A percentile compares a stretch with the other conserved stretches of the same genome.
These are phyloP conservation scores for Dasysyrphus albostriatus DNA, from an alignment of 2,888 invertebrate genomes.

Conservation along the genomic window DNA sequence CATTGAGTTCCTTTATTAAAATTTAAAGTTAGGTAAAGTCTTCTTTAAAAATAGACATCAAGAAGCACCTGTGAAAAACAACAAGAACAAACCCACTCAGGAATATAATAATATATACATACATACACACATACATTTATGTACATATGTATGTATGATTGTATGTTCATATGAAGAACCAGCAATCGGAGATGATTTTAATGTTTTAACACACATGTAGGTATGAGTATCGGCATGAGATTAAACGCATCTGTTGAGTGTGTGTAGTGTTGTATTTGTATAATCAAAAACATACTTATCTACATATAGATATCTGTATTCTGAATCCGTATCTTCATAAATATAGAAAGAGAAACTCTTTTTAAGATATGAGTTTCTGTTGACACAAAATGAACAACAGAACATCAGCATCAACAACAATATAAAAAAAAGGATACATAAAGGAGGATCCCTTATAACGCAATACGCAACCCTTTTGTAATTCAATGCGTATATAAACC, in stretches of 20 bases:
- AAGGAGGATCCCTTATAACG: conserved; percentile 23
- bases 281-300: conserved; percentile 14
- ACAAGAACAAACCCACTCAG: not conserved
- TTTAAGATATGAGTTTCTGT: conserved; percentile 35
- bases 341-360: not conserved
- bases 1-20: conserved; percentile 15
- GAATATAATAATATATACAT: conserved; percentile 6
- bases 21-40: not conserved
- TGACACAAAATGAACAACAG: conserved; percentile 51
- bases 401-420: conserved; percentile 50
- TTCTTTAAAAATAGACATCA: conserved; percentile 12
- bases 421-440: conserved; percentile 35
- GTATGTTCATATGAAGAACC: not conserved
- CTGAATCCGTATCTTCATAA: not conserved
- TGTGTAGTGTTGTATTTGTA: conserved; percentile 20
- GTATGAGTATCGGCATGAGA: conserved; percentile 21
- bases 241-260: conserved; percentile 66
- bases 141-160: not conserved
- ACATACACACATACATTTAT: not conserved
- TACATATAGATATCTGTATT: not conserved
- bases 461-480: conserved; percentile 41
- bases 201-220: conserved; percentile 49
- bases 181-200: conserved; percentile 66
- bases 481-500: conserved; percentile 33
- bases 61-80: conserved; percentile 9